Evolutionary conservation across 2,888 invertebrate genomes (phyloP).

Genomic region (Raillietiella orientalis): DNA sequence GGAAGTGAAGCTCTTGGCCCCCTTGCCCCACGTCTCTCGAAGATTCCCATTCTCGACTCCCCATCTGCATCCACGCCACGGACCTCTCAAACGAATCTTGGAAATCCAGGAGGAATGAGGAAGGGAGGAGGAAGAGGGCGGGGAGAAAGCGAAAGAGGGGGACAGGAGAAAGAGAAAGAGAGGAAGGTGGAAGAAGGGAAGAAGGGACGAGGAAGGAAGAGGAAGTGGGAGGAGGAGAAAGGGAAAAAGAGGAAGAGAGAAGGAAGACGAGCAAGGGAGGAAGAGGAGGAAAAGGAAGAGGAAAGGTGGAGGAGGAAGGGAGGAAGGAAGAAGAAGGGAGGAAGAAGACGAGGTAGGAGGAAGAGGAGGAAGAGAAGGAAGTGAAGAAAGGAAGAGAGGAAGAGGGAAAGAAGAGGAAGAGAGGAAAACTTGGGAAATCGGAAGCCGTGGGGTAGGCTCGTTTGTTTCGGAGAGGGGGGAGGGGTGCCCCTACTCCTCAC

Average conservation of each 20-base stretch:
- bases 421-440: background rate
- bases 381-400: background rate
- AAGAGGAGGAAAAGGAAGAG: background rate
- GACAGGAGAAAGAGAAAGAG: background rate
- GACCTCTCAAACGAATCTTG: no score
- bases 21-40: no score
- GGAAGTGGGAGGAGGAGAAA: background rate
- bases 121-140: background rate
- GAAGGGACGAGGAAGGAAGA: background rate
- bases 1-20: no score
- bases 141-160: conserved; percentile 2
- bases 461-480: no score
- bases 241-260: conserved; percentile 1
- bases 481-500: no score
- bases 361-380: conserved; percentile 3
- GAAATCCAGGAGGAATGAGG: background rate
- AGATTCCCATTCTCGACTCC: no score
- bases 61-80: no score
- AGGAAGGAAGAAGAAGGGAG: conserved; percentile 1
- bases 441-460: no score
- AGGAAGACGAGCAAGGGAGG: conserved; percentile 1
- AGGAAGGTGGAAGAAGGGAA: background rate
- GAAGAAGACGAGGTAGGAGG: conserved; percentile 3
- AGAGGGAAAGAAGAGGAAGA: conserved; percentile 1
- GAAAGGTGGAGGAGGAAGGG: background rate